Base-by-base conservation (phyloP, 1,140 invertebrate species). In the Micrasema minimum region DNA sequence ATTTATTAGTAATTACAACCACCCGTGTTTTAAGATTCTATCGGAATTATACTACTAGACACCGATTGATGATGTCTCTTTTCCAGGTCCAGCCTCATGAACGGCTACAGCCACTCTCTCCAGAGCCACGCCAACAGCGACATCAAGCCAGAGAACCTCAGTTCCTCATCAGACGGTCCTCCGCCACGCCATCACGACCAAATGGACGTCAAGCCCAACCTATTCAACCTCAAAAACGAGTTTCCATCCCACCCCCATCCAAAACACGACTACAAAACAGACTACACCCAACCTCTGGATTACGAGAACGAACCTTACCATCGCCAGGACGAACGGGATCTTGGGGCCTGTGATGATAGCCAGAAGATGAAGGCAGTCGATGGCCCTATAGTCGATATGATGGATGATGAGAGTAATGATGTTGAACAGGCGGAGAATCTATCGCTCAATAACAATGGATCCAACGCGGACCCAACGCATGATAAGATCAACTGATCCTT, bases 111-210 rank as follows among this genome's bases (percentile, higher is more conserved):
- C n/a, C 79, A 75, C 46, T 66, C 66, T 16, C 43, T 57, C 2
- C 80, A 79, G 71, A 79, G 79, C 0, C 82, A 83, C 69, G 81
- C 83, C 65, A 80, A 80, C 31, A 83, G 82, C 66, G 82, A 85
- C 6, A 80, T 82, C 22, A 85, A 85, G 72, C 82, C 83, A 2
- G 83, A 85, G 66, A 83, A 85, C 57, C 75, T 85, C 62, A 85
- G 71, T n/a, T 75, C 74, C 5, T 75, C 74, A 2, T 72, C 74
- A 11, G 74, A 75, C 20, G 70, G 74, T 10, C 73, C 57, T 18
- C 35, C 46, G 26, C 35, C 18, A 18, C 71, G 68, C 41, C 74
- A 73, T 45, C 55, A 69, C 16, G 78, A 76, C 18, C 78, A 76
- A 51, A 79, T 80, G 55, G 83, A 85, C 38, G 79, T 85, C 55